Conservation (phyloP, 2,888 invertebrate species). For the Parelbella ahira region DNA sequence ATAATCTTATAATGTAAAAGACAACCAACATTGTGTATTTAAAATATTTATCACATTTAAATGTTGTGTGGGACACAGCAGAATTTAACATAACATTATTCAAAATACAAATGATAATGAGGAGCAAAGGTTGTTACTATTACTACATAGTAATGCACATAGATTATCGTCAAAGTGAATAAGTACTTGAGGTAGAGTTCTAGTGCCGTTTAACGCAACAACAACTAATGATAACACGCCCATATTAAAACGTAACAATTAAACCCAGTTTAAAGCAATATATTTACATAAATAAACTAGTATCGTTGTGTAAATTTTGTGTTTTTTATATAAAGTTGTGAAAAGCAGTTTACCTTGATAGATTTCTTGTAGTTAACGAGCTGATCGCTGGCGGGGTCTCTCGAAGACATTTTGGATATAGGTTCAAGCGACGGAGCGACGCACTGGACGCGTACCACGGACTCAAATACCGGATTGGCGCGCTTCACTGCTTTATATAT, state of each 20-base stretch:
- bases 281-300: no score
- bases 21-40: no score
- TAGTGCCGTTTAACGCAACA: no score
- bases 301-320: no score
- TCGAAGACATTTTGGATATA: slow-evolving; percentile 60
- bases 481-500: slow-evolving; percentile 52
- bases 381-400: slow-evolving; percentile 83
- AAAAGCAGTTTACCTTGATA: slow-evolving; percentile 73
- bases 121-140: slow-evolving; percentile 14
- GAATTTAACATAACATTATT: slow-evolving; percentile 3
- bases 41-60: no score
- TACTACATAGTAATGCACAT: no score
- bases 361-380: slow-evolving; percentile 81
- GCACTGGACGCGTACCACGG: slow-evolving; percentile 52
- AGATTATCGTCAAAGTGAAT: no score
- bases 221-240: not conserved
- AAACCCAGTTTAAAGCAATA: no score
- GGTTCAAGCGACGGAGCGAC: slow-evolving; percentile 43
- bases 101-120: slow-evolving; percentile 16
- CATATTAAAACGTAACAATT: no score
- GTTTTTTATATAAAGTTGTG: no score
- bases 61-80: slow-evolving; percentile 17
- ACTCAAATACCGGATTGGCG: slow-evolving; percentile 48
- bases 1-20: no score
- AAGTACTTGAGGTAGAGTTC: no score